Base-by-base conservation (phyloP, 1,140 invertebrate species). In the Cardiocondyla obscurior region DNA sequence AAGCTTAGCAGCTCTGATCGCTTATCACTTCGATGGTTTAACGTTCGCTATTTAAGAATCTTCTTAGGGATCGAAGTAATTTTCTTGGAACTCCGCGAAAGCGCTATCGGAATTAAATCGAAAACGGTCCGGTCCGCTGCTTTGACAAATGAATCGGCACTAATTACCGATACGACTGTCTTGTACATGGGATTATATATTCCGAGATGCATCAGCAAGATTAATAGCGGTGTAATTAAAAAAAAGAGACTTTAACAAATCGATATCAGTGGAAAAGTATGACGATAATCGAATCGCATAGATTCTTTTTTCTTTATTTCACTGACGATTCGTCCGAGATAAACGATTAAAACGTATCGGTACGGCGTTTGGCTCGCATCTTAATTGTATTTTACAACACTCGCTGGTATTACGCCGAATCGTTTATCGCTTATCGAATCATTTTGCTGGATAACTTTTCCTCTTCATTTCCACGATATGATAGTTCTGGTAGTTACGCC, bases 131-230 rank as follows among this genome's bases (percentile, higher is more conserved):
- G 60, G 46, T 53, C 22, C 62, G 46, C 5, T 67, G 44, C 60
- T 53, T 67, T 79, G 62, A 55, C 62, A 67, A 79, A 79, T 67
- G 60, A 79, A 53, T 64, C 33, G 74, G 33, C 62, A 42, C 62
- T 79, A 79, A 79, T 79, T 79, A 65, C 62, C 62, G 62, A 69
- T 69, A 67, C 62, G 33, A 79, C 33, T 69, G 46, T 79, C 46
- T 79, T 42, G 46, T 33, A 67, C 22, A 28, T 46, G 36, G 60
- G 12, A 79, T 53, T 53, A 51, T 53, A 51, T 39, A 67, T 22
- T 16, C 33, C 22, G 62, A 30, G 22, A 79, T 30, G 22, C 25
- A 67, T 55, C 46, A 53, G 46, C 33, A 79, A 67, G 30, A 79
- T 79, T 67, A 79, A 79, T 67, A 42, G 46, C 33, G 33, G 16